phyloP scores from a whole-genome alignment of 2,797 vertebrate species.

The Emys orbicularis region DNA sequence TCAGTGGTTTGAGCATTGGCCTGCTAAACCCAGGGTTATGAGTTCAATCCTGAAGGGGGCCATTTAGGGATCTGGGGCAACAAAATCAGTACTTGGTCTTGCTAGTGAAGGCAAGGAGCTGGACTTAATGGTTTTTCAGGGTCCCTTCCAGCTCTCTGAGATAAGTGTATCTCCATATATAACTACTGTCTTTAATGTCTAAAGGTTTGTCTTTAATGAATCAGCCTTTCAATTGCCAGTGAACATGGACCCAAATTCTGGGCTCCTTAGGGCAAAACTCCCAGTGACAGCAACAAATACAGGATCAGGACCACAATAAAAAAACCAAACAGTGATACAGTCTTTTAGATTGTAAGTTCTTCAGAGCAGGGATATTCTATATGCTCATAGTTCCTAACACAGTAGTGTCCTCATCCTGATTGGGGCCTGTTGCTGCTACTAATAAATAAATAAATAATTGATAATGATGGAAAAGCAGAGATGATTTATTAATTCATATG shows the following conservation, averaged over 20 bases:
- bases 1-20: no score
- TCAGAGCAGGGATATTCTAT: not conserved
- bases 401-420: not conserved
- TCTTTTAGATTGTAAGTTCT: not conserved
- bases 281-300: no score
- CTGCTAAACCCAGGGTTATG: no score
- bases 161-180: no score
- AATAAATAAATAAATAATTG: not conserved
- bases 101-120: no score
- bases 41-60: no score
- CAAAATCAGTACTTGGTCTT: no score
- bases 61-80: no score
- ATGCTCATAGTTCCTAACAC: not conserved
- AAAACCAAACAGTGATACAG: not conserved
- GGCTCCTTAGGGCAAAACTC: not conserved
- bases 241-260: not conserved
- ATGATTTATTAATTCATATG: constrained; percentile 9
- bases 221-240: not conserved
- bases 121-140: no score
- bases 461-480: not conserved
- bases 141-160: no score
- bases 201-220: accelerated
- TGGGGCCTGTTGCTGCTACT: not conserved
- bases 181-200: not conserved
- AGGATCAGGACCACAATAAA: not conserved